Base-by-base conservation (phyloP, 2,797 vertebrate genomes). In the Poeciliopsis infans region DNA sequence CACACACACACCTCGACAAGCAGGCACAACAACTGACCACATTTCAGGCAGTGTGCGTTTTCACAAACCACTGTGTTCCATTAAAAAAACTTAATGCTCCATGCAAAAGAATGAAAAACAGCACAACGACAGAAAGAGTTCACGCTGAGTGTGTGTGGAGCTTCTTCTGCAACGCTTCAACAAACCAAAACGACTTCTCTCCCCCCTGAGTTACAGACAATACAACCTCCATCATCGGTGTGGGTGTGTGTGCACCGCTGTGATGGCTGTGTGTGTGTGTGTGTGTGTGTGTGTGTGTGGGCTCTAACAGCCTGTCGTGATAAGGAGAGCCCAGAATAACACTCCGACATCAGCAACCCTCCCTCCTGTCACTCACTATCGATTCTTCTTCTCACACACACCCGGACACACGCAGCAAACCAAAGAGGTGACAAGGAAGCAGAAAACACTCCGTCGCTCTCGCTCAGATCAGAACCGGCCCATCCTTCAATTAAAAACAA, bases 271-370 rank as follows among this genome's bases (percentile, higher is more conserved):
- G 86, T 79, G 71, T 49, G 71, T 49, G 79, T 70, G 69, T 76
- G 87, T 82, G 86, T 79, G 85, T 41, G 79, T 76, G 86, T 55
- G 73, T 76, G 87, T 82, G 86, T 79, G 85, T 41, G 79, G 41
- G 79, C 86, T 89, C 83, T 79, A 90, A 92, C 90, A 90, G 91
- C 87, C 88, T 89, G 88, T 88, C 85, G 83, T 91, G 92, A 93
- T 93, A 93, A 93, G 92, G 86, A 87, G 86, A 87, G 92, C 90
- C 88, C 84, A 93, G 90, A 94, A 94, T 93, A 94, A 93, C 92
- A 86, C 85, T 89, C 88, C 84, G 82, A 93, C 92, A 93, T 93
- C 91, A 91, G 91, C 92, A 90, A 31, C 88, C 91, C 89, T 89
- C 88, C 86, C 88, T 87, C 84, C 89, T 89, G 90, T 92, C 92